Evolutionary conservation across 2,888 invertebrate genomes (phyloP), one percentile per base, ranked within the genome.

Genomic region (Sylvicola cinctus): DNA sequence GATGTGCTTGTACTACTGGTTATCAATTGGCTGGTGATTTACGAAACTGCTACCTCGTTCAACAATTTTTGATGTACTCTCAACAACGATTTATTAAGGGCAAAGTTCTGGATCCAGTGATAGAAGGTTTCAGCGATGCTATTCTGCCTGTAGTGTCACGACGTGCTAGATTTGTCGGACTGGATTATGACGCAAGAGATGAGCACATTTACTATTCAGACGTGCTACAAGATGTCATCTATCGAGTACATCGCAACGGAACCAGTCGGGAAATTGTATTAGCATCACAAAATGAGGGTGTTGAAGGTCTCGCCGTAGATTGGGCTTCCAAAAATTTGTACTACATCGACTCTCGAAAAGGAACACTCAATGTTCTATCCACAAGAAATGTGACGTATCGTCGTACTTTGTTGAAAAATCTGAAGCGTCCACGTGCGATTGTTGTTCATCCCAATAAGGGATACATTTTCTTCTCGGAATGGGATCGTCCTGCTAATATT

Each of bases 171-270:
- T 91, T 93, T 51, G 93, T 95, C 1, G 95, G 93, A 0, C 58
- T 95, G 26, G 96, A 96, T 51, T 95, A 87, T 49, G 93, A 95
- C 54, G 78, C 87, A 0, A 63, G 77, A 33, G 81, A 85, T 44
- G 74, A 84, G 46, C 81, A 83, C 46, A 88, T 98, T 42, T 98
- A 95, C 56, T 96, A 93, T 56, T 95, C 95, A 0, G 98, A 98
- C 52, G 93, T 96, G 1, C 66, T 93, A 14, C 84, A 91, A 58
- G 88, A 93, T 53, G 91, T 91, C 1, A 91, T 91, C 42, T 87
- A 88, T 53, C 61, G 79, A 15, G 76, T 81, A 0, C 77, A 77
- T 45, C 65, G 77, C 39, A 80, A 79, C 45, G 80, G 80, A 31
- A 75, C 78, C 0, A 70, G 77, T 0, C 68, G 76, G 16, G 87